Percentiles rank a stretch among this genome's conserved stretches.
These are phyloP conservation scores for Sceliomorpha sp. DNA, from an alignment of 2,888 invertebrate species.

Conservation along the genomic window DNA sequence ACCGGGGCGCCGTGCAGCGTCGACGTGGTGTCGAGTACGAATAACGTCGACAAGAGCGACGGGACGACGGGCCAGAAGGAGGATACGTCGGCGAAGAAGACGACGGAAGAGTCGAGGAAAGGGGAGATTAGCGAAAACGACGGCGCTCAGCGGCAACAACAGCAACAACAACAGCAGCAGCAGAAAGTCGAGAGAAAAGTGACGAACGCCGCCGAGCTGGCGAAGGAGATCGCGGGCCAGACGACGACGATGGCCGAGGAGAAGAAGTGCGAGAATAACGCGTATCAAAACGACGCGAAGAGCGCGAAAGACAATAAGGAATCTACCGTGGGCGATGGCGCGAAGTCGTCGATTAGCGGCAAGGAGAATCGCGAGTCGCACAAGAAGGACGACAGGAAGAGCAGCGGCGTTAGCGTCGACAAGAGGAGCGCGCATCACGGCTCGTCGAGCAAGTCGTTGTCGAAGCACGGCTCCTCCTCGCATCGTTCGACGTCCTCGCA, in stretches of 20 bases:
- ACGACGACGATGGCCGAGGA: background rate
- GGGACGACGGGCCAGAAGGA: constrained; percentile 58
- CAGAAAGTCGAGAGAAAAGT: no score
- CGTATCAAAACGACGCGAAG: background rate
- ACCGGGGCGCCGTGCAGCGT: constrained; percentile 71
- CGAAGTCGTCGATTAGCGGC: constrained; percentile 81
- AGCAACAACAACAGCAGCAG: constrained; percentile 13
- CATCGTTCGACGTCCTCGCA: constrained; percentile 66
- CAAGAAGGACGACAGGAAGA: constrained; percentile 80
- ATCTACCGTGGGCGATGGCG: constrained; percentile 76
- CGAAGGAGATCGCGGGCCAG: no score
- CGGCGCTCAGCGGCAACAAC: background rate
- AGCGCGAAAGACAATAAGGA: constrained; percentile 8
- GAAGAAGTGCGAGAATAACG: constrained; percentile 9
- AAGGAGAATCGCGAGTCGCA: constrained; percentile 80
- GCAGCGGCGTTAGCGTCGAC: constrained; percentile 71
- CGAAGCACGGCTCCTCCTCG: constrained; percentile 72
- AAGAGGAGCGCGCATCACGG: constrained; percentile 79
- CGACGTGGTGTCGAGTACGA: constrained; percentile 54
- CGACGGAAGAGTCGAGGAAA: background rate
- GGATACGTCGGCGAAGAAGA: constrained; percentile 64
- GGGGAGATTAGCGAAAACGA: background rate
- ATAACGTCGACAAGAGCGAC: constrained; percentile 66
- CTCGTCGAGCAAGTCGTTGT: constrained; percentile 74
- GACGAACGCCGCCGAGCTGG: no score